Conservation (phyloP, 2,888 invertebrate genomes). For the Yponomeuta plumbellus region DNA sequence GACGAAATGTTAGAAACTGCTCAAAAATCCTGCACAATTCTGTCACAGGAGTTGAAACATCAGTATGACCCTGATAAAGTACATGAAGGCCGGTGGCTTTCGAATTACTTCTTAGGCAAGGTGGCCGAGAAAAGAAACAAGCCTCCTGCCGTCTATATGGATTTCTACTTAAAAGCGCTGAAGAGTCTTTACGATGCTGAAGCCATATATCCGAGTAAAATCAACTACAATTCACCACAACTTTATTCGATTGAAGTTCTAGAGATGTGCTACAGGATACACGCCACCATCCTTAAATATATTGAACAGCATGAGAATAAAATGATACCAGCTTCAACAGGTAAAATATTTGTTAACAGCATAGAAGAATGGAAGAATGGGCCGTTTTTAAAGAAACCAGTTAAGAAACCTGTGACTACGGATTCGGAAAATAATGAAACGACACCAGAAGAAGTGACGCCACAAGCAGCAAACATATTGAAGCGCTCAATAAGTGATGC, state of each 20-base stretch:
- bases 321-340: slow-evolving; percentile 76
- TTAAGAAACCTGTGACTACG: slow-evolving; percentile 35
- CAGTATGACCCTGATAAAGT: slow-evolving; percentile 71
- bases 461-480: slow-evolving; percentile 64
- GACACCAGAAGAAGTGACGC: slow-evolving; percentile 27
- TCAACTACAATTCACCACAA: slow-evolving; percentile 89
- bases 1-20: slow-evolving; percentile 88
- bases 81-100: slow-evolving; percentile 93
- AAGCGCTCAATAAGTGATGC: slow-evolving; percentile 68
- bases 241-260: slow-evolving; percentile 91
- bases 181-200: slow-evolving; percentile 85
- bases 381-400: slow-evolving; percentile 52
- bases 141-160: slow-evolving; percentile 83
- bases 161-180: slow-evolving; percentile 88
- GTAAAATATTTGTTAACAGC: slow-evolving; percentile 77
- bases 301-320: slow-evolving; percentile 86
- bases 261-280: slow-evolving; percentile 89
- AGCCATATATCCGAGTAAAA: slow-evolving; percentile 90
- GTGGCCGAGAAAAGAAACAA: slow-evolving; percentile 91
- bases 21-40: slow-evolving; percentile 84
- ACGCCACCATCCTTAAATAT: slow-evolving; percentile 92
- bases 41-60: slow-evolving; percentile 77
- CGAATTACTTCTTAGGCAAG: slow-evolving; percentile 97
- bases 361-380: slow-evolving; percentile 69
- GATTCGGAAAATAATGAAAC: slow-evolving; percentile 30